phyloP scores from a whole-genome alignment of 2,888 invertebrate species.

The Megaustenia siamemsis region DNA sequence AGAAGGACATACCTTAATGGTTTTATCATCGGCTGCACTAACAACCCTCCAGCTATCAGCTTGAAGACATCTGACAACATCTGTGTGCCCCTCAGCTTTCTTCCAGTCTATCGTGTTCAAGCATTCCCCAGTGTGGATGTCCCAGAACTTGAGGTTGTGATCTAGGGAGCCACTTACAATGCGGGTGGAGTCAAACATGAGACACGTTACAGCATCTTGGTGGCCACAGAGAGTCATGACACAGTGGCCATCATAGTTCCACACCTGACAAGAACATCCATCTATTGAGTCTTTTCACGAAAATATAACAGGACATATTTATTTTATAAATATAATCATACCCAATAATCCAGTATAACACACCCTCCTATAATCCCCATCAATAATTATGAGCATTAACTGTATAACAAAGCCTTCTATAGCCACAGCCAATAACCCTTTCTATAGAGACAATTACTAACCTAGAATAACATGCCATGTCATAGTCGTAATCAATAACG shows the following conservation, averaged over 20 bases:
- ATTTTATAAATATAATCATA: no score
- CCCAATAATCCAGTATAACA: no score
- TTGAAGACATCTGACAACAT: constrained; percentile 82
- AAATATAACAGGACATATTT: neutral
- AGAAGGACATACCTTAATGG: constrained; percentile 82
- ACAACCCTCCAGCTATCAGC: constrained; percentile 82
- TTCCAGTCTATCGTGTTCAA: constrained; percentile 82
- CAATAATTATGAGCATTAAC: no score
- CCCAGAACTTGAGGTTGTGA: constrained; percentile 82
- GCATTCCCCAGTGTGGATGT: constrained; percentile 80
- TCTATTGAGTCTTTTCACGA: neutral
- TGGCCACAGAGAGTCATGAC: constrained; percentile 81
- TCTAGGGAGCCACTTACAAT: constrained; percentile 82
- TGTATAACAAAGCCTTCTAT: no score
- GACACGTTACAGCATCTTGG: constrained; percentile 82
- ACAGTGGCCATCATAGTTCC: constrained; percentile 81
- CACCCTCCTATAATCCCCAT: no score
- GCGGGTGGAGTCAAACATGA: constrained; percentile 81
- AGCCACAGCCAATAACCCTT: no score
- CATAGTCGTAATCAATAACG: no score
- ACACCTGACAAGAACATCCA: constrained; percentile 76
- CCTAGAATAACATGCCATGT: no score
- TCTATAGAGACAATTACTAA: no score
- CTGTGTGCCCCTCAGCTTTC: constrained; percentile 82
- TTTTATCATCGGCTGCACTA: constrained; percentile 82